phyloP scores from a whole-genome alignment of 2,113 vertebrate species.

The Triplophysa tibetana region DNA sequence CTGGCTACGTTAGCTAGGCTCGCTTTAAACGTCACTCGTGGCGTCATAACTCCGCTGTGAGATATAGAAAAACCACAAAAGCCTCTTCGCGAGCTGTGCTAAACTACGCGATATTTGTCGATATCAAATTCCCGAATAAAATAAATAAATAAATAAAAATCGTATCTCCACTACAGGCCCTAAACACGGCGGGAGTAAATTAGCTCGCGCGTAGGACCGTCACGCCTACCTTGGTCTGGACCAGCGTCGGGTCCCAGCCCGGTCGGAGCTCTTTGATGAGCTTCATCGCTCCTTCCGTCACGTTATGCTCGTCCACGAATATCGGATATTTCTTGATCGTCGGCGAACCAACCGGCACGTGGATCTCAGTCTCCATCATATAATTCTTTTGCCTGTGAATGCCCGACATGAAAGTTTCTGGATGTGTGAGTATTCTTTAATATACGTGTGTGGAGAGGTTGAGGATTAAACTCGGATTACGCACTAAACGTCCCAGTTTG shows the following conservation, averaged over 20 bases:
- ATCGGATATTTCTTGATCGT: conserved; percentile 79
- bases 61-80: neutral
- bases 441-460: neutral
- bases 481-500: neutral
- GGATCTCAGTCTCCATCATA: conserved; percentile 76
- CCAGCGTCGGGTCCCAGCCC: conserved; percentile 77
- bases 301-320: conserved; percentile 85
- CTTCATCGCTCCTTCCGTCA: conserved; percentile 84
- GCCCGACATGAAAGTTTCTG: conserved; percentile 32
- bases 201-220: conserved; percentile 26
- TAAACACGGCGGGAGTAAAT: neutral
- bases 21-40: conserved; percentile 3
- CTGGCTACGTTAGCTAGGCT: conserved; percentile 18
- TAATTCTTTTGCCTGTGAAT: conserved; percentile 48
- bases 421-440: neutral
- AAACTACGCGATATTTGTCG: neutral
- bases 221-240: conserved; percentile 86
- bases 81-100: neutral
- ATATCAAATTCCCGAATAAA: neutral
- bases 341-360: conserved; percentile 75
- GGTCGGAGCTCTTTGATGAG: conserved; percentile 88
- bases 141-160: too few relatives aligned
- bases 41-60: neutral
- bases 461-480: neutral
- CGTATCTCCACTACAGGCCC: neutral